Percentiles rank a stretch among this genome's conserved stretches.
Evolutionary conservation across 2,113 vertebrate genomes (phyloP).

Genomic region (Scalopus aquaticus): DNA sequence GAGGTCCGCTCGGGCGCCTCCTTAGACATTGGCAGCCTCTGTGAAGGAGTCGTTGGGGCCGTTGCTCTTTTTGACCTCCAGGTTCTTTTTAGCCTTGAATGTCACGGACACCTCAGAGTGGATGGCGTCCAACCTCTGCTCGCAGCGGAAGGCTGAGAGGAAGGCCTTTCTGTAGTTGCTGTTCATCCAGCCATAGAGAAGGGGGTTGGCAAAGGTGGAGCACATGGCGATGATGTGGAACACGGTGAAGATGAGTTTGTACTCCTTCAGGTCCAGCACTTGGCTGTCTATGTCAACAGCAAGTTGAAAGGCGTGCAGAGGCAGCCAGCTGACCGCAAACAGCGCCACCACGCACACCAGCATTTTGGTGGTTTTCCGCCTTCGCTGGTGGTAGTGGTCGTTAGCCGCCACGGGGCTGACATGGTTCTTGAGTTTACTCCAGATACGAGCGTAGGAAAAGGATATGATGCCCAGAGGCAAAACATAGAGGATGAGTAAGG

Average conservation of each 20-base stretch:
- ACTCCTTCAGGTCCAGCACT: conserved; percentile 91
- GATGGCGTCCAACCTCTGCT: conserved; percentile 85
- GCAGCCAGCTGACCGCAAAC: conserved; percentile 95
- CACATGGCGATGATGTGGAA: conserved; percentile 97
- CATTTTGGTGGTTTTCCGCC: conserved; percentile 96
- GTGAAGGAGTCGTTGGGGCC: conserved; percentile 83
- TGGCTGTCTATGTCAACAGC: conserved; percentile 93
- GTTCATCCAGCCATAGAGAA: conserved; percentile 98
- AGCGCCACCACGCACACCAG: conserved; percentile 94
- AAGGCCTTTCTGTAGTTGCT: conserved; percentile 95
- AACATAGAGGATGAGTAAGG: conserved; percentile 92
- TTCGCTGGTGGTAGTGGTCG: conserved; percentile 89
- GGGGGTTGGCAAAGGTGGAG: conserved; percentile 94
- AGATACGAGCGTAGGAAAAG: conserved; percentile 92
- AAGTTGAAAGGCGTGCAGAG: conserved; percentile 94
- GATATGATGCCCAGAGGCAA: conserved; percentile 92
- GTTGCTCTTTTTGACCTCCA: conserved; percentile 81
- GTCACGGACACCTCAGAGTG: conserved; percentile 85
- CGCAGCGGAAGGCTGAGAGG: conserved; percentile 90
- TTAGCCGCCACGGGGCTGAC: conserved; percentile 83
- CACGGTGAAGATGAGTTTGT: conserved; percentile 94
- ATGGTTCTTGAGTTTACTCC: conserved; percentile 92
- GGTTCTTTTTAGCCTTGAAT: conserved; percentile 84
- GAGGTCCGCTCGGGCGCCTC: background rate
- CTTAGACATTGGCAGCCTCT: conserved; percentile 91